A percentile compares a stretch with the other conserved stretches of the same genome.
These are phyloP conservation scores for Danio jaintianensis DNA, from an alignment of 2,797 vertebrate genomes.

Conservation along the genomic window DNA sequence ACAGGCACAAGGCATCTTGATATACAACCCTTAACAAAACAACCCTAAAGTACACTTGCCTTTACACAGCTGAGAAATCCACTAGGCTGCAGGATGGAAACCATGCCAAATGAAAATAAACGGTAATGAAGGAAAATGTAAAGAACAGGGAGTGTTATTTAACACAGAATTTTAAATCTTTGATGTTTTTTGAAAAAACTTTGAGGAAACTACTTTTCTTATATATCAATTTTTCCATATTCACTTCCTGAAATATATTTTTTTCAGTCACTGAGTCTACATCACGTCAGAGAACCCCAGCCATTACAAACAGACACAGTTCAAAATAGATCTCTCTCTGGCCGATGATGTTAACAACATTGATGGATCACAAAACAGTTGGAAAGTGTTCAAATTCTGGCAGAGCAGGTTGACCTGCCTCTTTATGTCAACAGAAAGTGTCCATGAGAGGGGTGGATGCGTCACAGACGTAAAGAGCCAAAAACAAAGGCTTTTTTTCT, in stretches of 20 bases:
- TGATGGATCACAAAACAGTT: conserved; percentile 22
- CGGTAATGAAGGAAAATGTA: conserved; percentile 15
- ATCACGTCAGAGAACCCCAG: neutral
- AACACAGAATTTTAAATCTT: conserved; percentile 10
- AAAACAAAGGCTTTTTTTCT: conserved; percentile 19
- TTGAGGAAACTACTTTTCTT: conserved; percentile 15
- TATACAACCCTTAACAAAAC: conserved; percentile 48
- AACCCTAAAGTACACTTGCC: conserved; percentile 31
- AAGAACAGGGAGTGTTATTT: conserved; percentile 10
- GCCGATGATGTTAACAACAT: conserved; percentile 21
- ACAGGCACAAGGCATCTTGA: conserved; percentile 32
- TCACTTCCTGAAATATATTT: conserved; percentile 3
- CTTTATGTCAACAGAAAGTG: conserved; percentile 36
- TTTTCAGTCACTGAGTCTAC: conserved; percentile 2
- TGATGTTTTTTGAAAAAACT: conserved; percentile 10
- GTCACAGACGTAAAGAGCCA: conserved; percentile 17
- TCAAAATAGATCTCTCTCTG: conserved; percentile 8
- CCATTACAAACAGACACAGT: conserved; percentile 27
- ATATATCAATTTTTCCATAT: neutral
- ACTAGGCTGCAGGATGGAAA: conserved; percentile 13
- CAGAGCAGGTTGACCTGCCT: conserved; percentile 39
- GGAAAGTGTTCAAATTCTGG: conserved; percentile 28
- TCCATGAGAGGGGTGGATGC: conserved; percentile 29
- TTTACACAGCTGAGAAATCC: conserved; percentile 18
- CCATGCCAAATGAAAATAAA: conserved; percentile 30